phyloP scores from a whole-genome alignment of 2,888 invertebrate genomes.

The Drosophila dives region DNA sequence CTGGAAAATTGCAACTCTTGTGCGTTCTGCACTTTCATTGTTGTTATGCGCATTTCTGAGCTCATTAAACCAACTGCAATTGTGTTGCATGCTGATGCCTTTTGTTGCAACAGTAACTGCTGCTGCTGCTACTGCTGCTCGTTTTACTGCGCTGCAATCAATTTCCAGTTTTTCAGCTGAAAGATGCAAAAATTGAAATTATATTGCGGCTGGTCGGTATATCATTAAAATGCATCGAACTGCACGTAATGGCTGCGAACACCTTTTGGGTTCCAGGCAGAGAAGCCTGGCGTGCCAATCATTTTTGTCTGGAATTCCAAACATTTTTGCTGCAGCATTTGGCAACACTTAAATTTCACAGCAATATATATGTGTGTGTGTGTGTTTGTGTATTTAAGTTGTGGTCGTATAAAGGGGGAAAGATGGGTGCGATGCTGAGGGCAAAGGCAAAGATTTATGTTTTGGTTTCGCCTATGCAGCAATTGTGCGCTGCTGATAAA shows the following conservation, averaged over 20 bases:
- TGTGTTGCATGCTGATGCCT: constrained; percentile 60
- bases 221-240: constrained; percentile 75
- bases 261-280: constrained; percentile 40
- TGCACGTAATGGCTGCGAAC: constrained; percentile 60
- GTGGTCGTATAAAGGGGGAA: neutral
- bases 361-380: constrained; percentile 8
- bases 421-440: neutral
- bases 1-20: constrained; percentile 52
- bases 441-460: constrained; percentile 44
- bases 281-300: constrained; percentile 40
- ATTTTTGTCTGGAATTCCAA: constrained; percentile 55
- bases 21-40: constrained; percentile 59
- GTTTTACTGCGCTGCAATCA: constrained; percentile 56
- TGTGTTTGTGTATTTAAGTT: constrained; percentile 23
- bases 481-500: constrained; percentile 36
- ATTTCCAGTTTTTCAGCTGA: constrained; percentile 72
- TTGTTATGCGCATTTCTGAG: constrained; percentile 75
- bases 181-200: constrained; percentile 76
- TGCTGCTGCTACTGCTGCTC: constrained; percentile 14
- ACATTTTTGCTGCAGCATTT: constrained; percentile 36
- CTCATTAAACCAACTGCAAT: constrained; percentile 75
- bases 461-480: constrained; percentile 49
- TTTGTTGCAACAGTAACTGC: constrained; percentile 26
- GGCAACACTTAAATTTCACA: constrained; percentile 34
- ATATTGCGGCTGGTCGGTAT: constrained; percentile 62